Evolutionary conservation across 2,113 vertebrate genomes (phyloP).

Genomic region (Varanus salvator): DNA sequence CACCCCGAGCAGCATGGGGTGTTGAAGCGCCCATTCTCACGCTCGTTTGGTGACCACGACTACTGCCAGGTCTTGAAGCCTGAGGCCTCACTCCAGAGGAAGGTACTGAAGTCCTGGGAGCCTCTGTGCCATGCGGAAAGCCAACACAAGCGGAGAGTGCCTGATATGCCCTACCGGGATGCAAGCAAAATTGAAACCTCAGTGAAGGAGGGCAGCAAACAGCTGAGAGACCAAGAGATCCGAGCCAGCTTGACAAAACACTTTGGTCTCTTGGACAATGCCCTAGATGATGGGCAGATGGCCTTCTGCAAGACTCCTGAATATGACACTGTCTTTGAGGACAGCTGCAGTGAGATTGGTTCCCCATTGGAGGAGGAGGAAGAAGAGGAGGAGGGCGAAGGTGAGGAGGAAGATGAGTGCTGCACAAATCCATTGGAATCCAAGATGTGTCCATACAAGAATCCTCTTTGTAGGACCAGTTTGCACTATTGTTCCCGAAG

Average conservation of each 20-base stretch:
- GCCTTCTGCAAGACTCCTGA: conserved; percentile 77
- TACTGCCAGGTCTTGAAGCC: conserved; percentile 90
- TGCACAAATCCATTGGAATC: conserved; percentile 59
- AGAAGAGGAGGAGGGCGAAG: conserved; percentile 60
- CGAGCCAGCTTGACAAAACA: conserved; percentile 86
- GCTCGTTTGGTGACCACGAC: conserved; percentile 93
- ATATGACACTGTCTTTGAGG: conserved; percentile 80
- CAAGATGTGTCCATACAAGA: conserved; percentile 78
- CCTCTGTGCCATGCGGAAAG: conserved; percentile 64
- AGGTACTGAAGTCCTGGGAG: conserved; percentile 82
- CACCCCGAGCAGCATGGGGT: conserved; percentile 72
- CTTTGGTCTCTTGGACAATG: conserved; percentile 81
- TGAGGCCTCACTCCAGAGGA: conserved; percentile 76
- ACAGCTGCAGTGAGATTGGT: conserved; percentile 80
- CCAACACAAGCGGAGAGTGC: conserved; percentile 69
- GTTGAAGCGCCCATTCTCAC: conserved; percentile 80
- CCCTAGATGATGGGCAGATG: conserved; percentile 74
- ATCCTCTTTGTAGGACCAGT: conserved; percentile 70
- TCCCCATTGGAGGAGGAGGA: conserved; percentile 68
- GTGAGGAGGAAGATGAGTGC: conserved; percentile 65
- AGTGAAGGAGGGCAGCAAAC: conserved; percentile 63
- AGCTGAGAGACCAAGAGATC: conserved; percentile 85
- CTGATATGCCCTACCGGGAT: conserved; percentile 67
- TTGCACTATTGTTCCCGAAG: conserved; percentile 75
- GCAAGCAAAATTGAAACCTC: conserved; percentile 71